Percentiles rank a stretch among this genome's conserved stretches.
Conservation (phyloP, 2,888 invertebrate genomes). For the Malthinus seriepunctatus region DNA sequence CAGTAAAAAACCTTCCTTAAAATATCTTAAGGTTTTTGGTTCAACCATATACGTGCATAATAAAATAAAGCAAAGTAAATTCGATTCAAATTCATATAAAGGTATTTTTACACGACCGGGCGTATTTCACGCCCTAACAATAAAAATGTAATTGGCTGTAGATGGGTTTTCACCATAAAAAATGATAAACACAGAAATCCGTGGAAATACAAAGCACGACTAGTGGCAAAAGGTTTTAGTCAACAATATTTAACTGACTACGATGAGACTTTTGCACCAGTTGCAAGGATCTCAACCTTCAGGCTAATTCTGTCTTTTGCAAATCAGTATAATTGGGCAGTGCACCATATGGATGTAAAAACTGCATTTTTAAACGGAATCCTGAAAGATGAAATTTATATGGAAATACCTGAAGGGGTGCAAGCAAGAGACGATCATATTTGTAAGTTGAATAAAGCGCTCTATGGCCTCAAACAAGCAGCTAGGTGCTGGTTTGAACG, state of each 20-base stretch:
- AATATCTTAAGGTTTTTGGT: slow-evolving; percentile 44
- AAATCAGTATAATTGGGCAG: neutral
- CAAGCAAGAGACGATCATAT: neutral
- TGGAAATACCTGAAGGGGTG: neutral
- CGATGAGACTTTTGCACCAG: neutral
- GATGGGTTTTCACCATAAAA: neutral
- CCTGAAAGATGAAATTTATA: neutral
- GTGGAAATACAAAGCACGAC: neutral
- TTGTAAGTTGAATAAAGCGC: neutral
- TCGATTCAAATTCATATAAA: slow-evolving; percentile 46
- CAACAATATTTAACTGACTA: neutral
- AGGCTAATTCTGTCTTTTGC: neutral
- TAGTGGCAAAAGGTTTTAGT: neutral
- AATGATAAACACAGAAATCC: neutral
- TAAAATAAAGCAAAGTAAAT: slow-evolving; percentile 42
- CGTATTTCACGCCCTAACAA: neutral
- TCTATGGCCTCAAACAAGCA: neutral
- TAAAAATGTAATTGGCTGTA: neutral
- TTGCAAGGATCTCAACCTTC: neutral
- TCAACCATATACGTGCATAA: slow-evolving; percentile 43
- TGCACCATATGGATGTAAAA: neutral
- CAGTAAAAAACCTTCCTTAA: slow-evolving; percentile 41
- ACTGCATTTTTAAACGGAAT: neutral
- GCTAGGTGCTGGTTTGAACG: too few relatives aligned
- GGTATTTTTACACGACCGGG: slow-evolving; percentile 34